A percentile compares a stretch with the other conserved stretches of the same genome.
Conservation (phyloP, 2,113 vertebrate species). For the Loxodonta africana region DNA sequence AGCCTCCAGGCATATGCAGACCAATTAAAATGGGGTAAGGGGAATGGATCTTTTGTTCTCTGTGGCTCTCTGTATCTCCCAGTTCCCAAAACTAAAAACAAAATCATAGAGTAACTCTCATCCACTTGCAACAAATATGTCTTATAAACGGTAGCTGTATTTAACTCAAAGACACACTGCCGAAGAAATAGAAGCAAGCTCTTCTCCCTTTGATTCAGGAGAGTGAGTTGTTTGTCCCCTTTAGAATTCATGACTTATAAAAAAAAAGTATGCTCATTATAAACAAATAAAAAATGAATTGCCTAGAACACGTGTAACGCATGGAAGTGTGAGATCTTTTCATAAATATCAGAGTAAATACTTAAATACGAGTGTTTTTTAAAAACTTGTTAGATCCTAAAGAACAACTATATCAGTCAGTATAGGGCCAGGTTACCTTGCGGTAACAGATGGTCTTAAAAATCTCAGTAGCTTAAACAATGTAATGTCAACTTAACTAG, state of each 20-base stretch:
- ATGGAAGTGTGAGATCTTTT: not conserved
- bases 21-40: not conserved
- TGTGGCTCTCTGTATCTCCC: not conserved
- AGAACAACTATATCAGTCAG: not conserved
- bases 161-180: not conserved
- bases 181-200: slow-evolving; percentile 9
- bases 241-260: slow-evolving; percentile 20
- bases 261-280: not conserved
- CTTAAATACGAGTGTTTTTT: not conserved
- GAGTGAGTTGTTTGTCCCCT: not conserved
- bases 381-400: not conserved
- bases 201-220: not conserved
- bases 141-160: not conserved
- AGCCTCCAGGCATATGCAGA: not conserved
- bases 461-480: not conserved
- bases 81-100: not conserved
- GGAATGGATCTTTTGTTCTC: not conserved
- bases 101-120: not conserved
- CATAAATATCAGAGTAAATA: not conserved
- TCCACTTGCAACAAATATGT: not conserved
- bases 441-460: not conserved
- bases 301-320: not conserved
- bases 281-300: slow-evolving; percentile 24
- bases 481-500: too few species aligned
- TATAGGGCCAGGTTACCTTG: not conserved